Evolutionary conservation across 2,113 vertebrate genomes (phyloP).

Genomic region (Platichthys flesus): DNA sequence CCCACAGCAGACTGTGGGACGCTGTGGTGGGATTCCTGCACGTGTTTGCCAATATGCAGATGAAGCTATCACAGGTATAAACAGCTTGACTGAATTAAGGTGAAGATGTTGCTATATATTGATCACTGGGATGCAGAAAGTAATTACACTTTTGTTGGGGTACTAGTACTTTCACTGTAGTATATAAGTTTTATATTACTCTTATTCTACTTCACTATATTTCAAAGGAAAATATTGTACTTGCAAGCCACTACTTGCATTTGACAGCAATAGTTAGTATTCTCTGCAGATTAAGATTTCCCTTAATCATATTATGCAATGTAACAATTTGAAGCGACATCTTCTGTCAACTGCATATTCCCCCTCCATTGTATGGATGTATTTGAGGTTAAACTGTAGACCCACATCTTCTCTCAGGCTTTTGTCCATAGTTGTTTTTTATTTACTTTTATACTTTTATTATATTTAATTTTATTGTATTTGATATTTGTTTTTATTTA

Average conservation of each 20-base stretch:
- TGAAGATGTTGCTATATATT: background rate
- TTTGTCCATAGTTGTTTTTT: too few species aligned
- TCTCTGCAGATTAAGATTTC: background rate
- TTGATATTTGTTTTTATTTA: background rate
- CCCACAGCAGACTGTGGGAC: conserved; percentile 96
- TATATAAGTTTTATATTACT: background rate
- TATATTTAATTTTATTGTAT: too few species aligned
- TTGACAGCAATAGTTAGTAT: background rate
- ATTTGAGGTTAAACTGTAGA: too few species aligned
- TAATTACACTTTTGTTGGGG: background rate
- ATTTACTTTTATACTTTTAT: too few species aligned
- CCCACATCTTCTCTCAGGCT: too few species aligned
- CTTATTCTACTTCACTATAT: too few species aligned
- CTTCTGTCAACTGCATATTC: too few species aligned
- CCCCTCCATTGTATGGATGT: too few species aligned
- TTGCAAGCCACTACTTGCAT: background rate
- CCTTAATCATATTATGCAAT: too few species aligned
- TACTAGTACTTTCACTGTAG: too few species aligned
- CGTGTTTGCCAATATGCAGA: conserved; percentile 99
- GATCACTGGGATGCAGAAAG: background rate
- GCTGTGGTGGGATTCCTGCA: conserved; percentile 98
- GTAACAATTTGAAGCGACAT: background rate
- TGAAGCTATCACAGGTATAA: conserved; percentile 97
- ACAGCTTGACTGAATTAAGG: background rate
- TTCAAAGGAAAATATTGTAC: too few species aligned